Evolutionary conservation across 2,797 vertebrate genomes (phyloP).

Genomic region (Megaceryle alcyon): DNA sequence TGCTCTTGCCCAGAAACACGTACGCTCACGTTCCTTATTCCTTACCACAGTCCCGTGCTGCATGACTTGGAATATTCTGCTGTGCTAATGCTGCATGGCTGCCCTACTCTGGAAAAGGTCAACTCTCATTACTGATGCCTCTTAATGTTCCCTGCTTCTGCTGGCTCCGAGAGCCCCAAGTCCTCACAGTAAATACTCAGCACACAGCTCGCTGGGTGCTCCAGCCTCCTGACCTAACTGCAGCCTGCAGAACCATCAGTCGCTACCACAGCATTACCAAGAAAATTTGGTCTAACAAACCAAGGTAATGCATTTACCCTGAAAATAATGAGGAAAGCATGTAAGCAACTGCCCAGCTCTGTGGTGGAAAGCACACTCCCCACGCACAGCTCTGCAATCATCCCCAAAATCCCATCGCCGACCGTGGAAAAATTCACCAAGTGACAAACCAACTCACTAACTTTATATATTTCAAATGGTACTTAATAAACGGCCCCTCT

Average conservation of each 20-base stretch:
- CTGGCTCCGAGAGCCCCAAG: not conserved
- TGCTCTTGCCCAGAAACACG: not conserved
- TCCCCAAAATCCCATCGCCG: not conserved
- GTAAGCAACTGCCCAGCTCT: not conserved
- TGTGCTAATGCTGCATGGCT: not conserved
- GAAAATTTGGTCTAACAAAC: not conserved
- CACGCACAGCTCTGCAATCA: not conserved
- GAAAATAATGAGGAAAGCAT: not conserved
- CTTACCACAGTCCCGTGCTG: not conserved
- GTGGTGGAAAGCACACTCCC: not conserved
- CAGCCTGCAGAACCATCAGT: not conserved
- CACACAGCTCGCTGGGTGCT: not conserved
- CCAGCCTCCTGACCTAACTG: not conserved
- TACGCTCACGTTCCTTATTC: not conserved
- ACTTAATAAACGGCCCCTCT: not conserved
- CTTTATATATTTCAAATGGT: not conserved
- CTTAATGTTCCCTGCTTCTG: not conserved
- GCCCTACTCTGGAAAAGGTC: not conserved
- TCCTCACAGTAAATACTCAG: not conserved
- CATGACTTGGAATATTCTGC: not conserved
- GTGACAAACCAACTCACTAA: not conserved
- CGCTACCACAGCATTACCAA: not conserved
- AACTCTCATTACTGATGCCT: not conserved
- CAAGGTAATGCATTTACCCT: not conserved
- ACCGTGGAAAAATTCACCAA: not conserved